These are phyloP conservation scores for Typhlomys cinereus DNA, from an alignment of 2,113 vertebrate species.

Conservation along the genomic window DNA sequence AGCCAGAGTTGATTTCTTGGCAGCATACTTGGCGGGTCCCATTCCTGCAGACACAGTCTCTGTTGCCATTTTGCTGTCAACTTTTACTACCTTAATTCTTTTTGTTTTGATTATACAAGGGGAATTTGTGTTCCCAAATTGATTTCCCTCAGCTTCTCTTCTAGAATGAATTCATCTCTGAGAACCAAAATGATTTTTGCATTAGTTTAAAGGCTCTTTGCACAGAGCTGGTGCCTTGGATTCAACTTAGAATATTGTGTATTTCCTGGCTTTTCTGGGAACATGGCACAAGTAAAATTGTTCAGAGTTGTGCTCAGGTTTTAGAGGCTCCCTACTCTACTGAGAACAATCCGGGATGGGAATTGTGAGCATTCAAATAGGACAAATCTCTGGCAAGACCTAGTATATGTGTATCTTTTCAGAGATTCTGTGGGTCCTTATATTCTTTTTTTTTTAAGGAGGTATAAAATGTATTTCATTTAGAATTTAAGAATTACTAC, in stretches of 20 bases:
- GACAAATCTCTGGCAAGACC: neutral
- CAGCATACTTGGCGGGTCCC: neutral
- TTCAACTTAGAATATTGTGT: neutral
- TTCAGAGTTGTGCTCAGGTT: neutral
- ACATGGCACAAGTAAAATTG: neutral
- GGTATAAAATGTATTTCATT: too few relatives aligned
- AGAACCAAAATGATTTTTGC: neutral
- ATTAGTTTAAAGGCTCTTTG: neutral
- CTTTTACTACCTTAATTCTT: slow-evolving; percentile 30
- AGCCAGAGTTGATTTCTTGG: neutral
- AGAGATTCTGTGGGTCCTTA: neutral
- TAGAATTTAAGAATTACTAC: too few relatives aligned
- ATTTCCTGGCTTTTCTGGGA: neutral
- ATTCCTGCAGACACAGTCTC: neutral
- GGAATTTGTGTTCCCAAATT: slow-evolving; percentile 9
- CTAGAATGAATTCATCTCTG: neutral
- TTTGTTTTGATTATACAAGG: slow-evolving; percentile 49
- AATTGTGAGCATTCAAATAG: neutral
- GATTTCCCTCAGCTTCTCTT: neutral
- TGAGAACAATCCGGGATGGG: neutral
- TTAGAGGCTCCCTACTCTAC: neutral
- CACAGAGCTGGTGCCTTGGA: neutral
- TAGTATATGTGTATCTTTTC: neutral
- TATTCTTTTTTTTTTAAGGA: too few relatives aligned
- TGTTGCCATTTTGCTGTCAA: neutral